phyloP scores from a whole-genome alignment of 2,888 invertebrate genomes.

The Caenorhabditis sp. region DNA sequence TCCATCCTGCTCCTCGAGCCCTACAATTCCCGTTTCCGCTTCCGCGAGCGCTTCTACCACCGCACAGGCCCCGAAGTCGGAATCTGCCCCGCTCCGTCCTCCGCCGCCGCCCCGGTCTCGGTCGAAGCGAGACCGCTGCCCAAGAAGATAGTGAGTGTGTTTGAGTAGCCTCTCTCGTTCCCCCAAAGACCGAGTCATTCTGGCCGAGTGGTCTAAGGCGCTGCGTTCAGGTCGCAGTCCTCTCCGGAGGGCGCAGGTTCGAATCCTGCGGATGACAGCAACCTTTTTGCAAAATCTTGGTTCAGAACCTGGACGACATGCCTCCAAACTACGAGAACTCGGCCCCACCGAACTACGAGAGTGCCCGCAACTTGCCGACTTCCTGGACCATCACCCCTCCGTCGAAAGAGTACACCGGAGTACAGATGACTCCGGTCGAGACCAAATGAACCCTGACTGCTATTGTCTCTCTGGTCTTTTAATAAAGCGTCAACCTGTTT shows the following conservation, averaged over 20 bases:
- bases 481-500: slow-evolving; percentile 49
- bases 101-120: background rate
- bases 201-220: slow-evolving; percentile 89
- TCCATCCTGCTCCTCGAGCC: slow-evolving; percentile 43
- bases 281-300: background rate
- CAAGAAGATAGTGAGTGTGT: slow-evolving; percentile 9
- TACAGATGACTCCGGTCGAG: slow-evolving; percentile 42
- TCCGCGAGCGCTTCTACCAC: slow-evolving; percentile 48
- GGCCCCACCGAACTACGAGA: slow-evolving; percentile 32
- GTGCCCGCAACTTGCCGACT: slow-evolving; percentile 16
- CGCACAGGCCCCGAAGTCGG: background rate
- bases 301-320: slow-evolving; percentile 38
- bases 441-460: slow-evolving; percentile 20
- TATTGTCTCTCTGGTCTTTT: slow-evolving; percentile 12
- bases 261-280: slow-evolving; percentile 69
- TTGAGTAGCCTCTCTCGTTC: background rate
- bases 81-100: background rate
- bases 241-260: slow-evolving; percentile 73
- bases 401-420: slow-evolving; percentile 30
- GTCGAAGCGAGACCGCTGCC: slow-evolving; percentile 14
- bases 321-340: slow-evolving; percentile 24
- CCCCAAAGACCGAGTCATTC: slow-evolving; percentile 46
- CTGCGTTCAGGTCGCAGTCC: slow-evolving; percentile 87
- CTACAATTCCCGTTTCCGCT: slow-evolving; percentile 39
- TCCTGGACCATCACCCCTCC: slow-evolving; percentile 28